Evolutionary conservation across 2,797 vertebrate genomes (phyloP).

Genomic region (Lacerta agilis): DNA sequence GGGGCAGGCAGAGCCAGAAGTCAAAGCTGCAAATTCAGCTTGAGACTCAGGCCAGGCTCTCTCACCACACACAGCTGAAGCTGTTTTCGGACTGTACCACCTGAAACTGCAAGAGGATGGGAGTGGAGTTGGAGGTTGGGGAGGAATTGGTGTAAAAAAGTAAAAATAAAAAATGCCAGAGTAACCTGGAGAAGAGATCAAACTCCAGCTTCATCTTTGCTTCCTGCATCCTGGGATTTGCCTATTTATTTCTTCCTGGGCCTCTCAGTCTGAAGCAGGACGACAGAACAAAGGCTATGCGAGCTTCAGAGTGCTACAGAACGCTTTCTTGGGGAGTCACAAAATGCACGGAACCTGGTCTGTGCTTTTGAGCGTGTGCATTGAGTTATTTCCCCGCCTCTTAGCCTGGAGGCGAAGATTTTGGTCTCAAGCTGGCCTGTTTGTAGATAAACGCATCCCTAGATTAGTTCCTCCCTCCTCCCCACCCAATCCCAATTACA

Average conservation of each 20-base stretch:
- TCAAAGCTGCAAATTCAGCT: neutral
- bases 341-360: too few species aligned
- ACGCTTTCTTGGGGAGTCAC: neutral
- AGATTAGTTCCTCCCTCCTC: neutral
- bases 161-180: neutral
- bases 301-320: neutral
- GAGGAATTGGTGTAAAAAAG: too few species aligned
- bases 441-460: rapidly evolving
- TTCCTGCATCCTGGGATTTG: neutral
- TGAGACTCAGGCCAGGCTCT: neutral
- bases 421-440: too few species aligned
- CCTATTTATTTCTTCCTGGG: neutral
- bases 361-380: neutral
- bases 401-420: neutral
- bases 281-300: neutral
- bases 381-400: neutral
- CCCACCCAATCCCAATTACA: too few species aligned
- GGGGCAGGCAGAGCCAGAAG: neutral
- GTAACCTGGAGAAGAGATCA: too few species aligned
- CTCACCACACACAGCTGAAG: too few species aligned
- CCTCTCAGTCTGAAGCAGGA: too few species aligned
- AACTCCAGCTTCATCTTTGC: neutral
- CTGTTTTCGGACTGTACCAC: neutral
- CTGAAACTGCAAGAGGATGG: too few species aligned
- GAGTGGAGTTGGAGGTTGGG: too few species aligned